Evolutionary conservation across 2,113 vertebrate genomes (phyloP).

Genomic region (Neopipo cinnamomea): DNA sequence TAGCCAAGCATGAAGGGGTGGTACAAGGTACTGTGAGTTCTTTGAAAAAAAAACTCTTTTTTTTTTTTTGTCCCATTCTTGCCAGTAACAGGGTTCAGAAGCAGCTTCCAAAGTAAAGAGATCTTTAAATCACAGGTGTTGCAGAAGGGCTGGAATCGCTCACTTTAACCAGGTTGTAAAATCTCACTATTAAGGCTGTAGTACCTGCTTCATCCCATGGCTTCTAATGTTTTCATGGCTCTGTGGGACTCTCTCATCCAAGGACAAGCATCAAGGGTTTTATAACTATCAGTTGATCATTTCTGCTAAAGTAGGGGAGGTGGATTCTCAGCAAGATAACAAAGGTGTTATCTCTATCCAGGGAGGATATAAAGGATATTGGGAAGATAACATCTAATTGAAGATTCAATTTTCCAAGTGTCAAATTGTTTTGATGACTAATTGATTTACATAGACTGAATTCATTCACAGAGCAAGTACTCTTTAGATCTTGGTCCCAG

Average conservation of each 20-base stretch:
- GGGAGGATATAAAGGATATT: slow-evolving; percentile 80
- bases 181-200: slow-evolving; percentile 14
- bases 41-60: background rate
- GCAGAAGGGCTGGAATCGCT: slow-evolving; percentile 48
- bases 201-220: slow-evolving; percentile 30
- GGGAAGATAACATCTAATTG: slow-evolving; percentile 78
- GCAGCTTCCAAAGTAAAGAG: slow-evolving; percentile 15
- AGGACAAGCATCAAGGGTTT: slow-evolving; percentile 79
- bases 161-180: slow-evolving; percentile 73
- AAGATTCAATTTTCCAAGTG: slow-evolving; percentile 72
- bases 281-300: slow-evolving; percentile 84
- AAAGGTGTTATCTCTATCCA: slow-evolving; percentile 77
- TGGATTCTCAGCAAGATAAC: slow-evolving; percentile 81
- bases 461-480: slow-evolving; percentile 39
- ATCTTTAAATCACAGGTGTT: slow-evolving; percentile 55
- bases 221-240: slow-evolving; percentile 63
- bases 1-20: background rate
- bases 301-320: slow-evolving; percentile 79
- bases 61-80: background rate
- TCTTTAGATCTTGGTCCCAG: background rate
- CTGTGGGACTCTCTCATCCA: slow-evolving; percentile 64
- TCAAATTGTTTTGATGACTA: slow-evolving; percentile 77
- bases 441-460: slow-evolving; percentile 72
- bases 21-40: background rate
- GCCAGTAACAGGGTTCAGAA: background rate